A percentile compares a stretch with the other conserved stretches of the same genome.
phyloP scores from a whole-genome alignment of 2,888 invertebrate genomes.

The Eumerus sabulonum region DNA sequence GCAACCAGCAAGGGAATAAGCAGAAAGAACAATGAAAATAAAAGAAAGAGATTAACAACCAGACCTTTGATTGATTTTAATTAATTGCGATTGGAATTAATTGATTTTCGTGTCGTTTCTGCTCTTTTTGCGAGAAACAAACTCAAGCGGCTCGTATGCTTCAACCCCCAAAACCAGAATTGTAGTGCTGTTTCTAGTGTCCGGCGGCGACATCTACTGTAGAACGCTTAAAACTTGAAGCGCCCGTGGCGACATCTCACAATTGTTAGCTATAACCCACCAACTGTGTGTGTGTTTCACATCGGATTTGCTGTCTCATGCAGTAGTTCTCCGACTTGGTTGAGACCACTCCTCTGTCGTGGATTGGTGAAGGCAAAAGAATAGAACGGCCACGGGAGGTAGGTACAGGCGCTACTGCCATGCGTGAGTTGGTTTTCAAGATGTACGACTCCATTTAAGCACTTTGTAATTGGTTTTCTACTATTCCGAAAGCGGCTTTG shows the following conservation, averaged over 20 bases:
- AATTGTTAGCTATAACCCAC: neutral
- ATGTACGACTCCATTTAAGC: neutral
- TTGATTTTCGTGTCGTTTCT: conserved; percentile 18
- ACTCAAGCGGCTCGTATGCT: neutral
- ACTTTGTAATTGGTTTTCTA: no score
- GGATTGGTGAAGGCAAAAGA: conserved; percentile 21
- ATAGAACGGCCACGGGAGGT: neutral
- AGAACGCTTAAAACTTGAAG: neutral
- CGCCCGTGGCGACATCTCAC: conserved; percentile 8
- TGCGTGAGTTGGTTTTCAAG: conserved; percentile 25
- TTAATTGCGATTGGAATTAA: conserved; percentile 46
- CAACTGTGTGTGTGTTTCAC: neutral
- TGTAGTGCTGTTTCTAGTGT: neutral
- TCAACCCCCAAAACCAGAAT: neutral
- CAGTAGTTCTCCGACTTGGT: neutral
- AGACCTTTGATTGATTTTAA: conserved; percentile 54
- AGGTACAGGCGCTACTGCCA: conserved; percentile 8
- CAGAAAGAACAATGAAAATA: conserved; percentile 10
- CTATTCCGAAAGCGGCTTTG: neutral
- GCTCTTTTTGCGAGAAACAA: conserved; percentile 20
- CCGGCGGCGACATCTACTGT: no score
- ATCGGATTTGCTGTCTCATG: conserved; percentile 8
- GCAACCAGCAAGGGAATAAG: neutral
- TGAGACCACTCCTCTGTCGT: conserved; percentile 32
- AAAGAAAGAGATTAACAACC: neutral